phyloP scores from a whole-genome alignment of 2,888 invertebrate genomes.

The Calephelis perditalis region DNA sequence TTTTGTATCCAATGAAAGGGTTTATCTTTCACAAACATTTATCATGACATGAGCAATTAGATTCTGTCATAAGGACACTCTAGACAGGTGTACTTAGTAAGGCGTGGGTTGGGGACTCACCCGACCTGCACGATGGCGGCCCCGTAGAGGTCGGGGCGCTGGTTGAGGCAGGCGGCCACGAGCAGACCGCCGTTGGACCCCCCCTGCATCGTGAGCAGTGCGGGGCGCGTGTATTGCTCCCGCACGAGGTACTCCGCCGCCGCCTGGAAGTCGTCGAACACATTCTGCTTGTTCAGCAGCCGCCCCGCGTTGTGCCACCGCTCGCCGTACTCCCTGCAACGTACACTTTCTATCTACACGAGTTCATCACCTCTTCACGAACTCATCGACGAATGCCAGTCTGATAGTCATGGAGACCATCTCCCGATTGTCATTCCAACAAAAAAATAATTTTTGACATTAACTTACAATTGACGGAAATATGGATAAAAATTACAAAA shows the following conservation, averaged over 20 bases:
- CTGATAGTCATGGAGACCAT: too few species aligned
- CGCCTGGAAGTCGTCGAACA: slow-evolving; percentile 96
- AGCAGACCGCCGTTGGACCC: slow-evolving; percentile 98
- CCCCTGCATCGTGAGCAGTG: slow-evolving; percentile 92
- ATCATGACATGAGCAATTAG: too few species aligned
- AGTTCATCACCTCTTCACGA: too few species aligned
- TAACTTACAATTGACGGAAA: too few species aligned
- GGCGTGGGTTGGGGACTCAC: slow-evolving; percentile 67
- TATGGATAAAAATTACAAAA: too few species aligned
- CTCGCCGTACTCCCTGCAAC: slow-evolving; percentile 94
- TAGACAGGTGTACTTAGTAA: neutral
- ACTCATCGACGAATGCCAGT: neutral
- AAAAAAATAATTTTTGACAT: too few species aligned
- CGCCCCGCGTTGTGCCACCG: slow-evolving; percentile 97
- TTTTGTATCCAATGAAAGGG: too few species aligned
- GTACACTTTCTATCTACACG: neutral
- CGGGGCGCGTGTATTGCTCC: slow-evolving; percentile 86
- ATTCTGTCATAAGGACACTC: too few species aligned
- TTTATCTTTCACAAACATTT: too few species aligned
- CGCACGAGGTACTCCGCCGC: slow-evolving; percentile 93
- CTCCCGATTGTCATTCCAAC: too few species aligned
- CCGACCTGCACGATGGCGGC: slow-evolving; percentile 96
- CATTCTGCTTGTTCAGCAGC: slow-evolving; percentile 95
- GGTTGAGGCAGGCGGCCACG: slow-evolving; percentile 96
- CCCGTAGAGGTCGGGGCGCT: slow-evolving; percentile 95